These are phyloP conservation scores for Bugula neritina DNA, from an alignment of 2,888 invertebrate genomes.

Conservation along the genomic window DNA sequence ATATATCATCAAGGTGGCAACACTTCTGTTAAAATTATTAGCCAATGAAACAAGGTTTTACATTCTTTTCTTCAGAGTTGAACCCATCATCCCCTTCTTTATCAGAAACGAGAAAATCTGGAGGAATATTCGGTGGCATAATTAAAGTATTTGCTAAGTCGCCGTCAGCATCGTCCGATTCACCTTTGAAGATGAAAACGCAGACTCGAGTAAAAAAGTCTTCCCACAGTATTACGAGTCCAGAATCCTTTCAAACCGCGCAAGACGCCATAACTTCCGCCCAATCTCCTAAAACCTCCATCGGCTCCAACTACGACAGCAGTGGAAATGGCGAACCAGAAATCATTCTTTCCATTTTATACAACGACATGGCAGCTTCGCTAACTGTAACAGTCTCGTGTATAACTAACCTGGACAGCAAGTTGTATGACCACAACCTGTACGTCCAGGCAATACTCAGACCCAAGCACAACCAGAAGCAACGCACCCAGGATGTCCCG, in stretches of 20 bases:
- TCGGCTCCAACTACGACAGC: not conserved
- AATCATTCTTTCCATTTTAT: constrained; percentile 2
- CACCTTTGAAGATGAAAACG: not conserved
- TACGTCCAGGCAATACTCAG: constrained; percentile 12
- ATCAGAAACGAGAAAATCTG: not conserved
- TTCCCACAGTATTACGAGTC: not conserved
- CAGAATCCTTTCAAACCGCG: not conserved
- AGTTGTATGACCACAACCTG: not conserved
- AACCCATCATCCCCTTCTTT: not conserved
- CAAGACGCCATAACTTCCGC: not conserved
- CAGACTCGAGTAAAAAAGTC: not conserved
- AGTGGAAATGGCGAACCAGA: not conserved
- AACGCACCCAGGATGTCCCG: not conserved
- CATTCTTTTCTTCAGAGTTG: too few relatives aligned
- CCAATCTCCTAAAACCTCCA: not conserved
- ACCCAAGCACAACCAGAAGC: constrained; percentile 3
- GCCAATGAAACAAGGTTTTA: too few relatives aligned
- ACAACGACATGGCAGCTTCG: constrained; percentile 18
- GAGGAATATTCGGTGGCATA: not conserved
- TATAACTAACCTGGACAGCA: not conserved
- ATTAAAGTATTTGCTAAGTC: not conserved
- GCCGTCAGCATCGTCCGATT: not conserved
- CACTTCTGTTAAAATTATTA: too few relatives aligned
- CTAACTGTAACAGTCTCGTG: not conserved
- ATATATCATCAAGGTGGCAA: too few relatives aligned